phyloP scores from a whole-genome alignment of 2,888 invertebrate species.

The Dynastes hyllus region DNA sequence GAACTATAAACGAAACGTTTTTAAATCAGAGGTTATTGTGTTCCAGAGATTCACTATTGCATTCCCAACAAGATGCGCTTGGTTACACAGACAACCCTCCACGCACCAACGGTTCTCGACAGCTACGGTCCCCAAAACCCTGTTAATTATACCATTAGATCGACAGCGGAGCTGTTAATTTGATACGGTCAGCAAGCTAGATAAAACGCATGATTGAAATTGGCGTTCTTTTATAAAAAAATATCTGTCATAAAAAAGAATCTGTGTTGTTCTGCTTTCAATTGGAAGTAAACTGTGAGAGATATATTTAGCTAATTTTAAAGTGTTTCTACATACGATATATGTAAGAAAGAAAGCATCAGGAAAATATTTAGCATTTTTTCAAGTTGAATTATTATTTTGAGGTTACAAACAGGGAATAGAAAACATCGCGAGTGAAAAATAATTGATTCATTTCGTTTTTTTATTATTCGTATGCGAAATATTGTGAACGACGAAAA shows the following conservation, averaged over 20 bases:
- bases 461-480: too few relatives aligned
- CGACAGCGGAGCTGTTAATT: conserved; percentile 43
- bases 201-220: conserved; percentile 30
- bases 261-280: too few relatives aligned
- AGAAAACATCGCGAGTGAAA: too few relatives aligned
- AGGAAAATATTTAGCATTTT: too few relatives aligned
- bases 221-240: conserved; percentile 2
- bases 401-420: too few relatives aligned
- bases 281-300: too few relatives aligned
- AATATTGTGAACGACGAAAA: too few relatives aligned
- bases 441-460: too few relatives aligned
- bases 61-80: conserved; percentile 35
- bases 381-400: too few relatives aligned
- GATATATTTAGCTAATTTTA: too few relatives aligned
- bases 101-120: conserved; percentile 32
- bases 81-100: conserved; percentile 11
- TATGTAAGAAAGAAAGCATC: too few relatives aligned
- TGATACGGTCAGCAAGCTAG: conserved; percentile 36
- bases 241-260: not conserved
- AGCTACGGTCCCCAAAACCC: conserved; percentile 33
- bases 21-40: not conserved
- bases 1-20: not conserved
- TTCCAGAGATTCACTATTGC: conserved; percentile 26
- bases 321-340: too few relatives aligned
- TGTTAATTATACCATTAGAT: conserved; percentile 47